Evolutionary conservation across 2,888 invertebrate genomes (phyloP).

Genomic region (Epistrophe eligans): DNA sequence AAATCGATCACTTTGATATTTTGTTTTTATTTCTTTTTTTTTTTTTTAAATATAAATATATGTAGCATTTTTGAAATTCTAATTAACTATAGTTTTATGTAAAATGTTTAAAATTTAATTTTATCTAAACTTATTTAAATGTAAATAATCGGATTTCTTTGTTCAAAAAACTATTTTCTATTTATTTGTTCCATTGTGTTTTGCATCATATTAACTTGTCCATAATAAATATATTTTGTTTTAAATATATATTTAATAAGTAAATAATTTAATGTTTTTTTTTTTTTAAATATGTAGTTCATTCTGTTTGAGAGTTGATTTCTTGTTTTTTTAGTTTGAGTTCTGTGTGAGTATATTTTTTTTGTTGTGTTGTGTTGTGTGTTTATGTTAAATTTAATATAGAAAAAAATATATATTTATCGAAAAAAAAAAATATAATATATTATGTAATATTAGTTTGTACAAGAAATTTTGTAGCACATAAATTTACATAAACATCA

Average conservation of each 20-base stretch:
- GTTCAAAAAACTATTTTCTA: conserved; percentile 64
- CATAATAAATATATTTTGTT: conserved; percentile 60
- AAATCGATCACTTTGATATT: conserved; percentile 60
- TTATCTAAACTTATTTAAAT: conserved; percentile 69
- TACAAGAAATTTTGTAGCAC: conserved; percentile 69
- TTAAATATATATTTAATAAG: conserved; percentile 33
- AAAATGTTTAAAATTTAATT: conserved; percentile 59
- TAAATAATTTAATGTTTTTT: conserved; percentile 60
- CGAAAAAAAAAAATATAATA: conserved; percentile 33
- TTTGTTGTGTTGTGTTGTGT: conserved; percentile 40
- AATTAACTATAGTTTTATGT: conserved; percentile 53
- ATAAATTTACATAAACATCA: conserved; percentile 54
- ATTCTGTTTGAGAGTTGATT: conserved; percentile 34
- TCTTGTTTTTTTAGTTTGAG: conserved; percentile 3
- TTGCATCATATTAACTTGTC: conserved; percentile 39
- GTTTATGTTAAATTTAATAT: conserved; percentile 32
- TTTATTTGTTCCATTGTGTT: conserved; percentile 40
- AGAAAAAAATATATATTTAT: conserved; percentile 43
- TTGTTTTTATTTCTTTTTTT: conserved; percentile 32
- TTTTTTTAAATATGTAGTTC: conserved; percentile 19
- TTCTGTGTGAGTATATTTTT: conserved; percentile 42
- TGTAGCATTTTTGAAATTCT: conserved; percentile 59
- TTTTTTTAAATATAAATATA: conserved; percentile 60
- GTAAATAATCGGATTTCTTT: conserved; percentile 72
- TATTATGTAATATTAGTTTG: conserved; percentile 54